These are phyloP conservation scores for Coreoperca whiteheadi DNA, from an alignment of 2,113 vertebrate species.

Conservation along the genomic window DNA sequence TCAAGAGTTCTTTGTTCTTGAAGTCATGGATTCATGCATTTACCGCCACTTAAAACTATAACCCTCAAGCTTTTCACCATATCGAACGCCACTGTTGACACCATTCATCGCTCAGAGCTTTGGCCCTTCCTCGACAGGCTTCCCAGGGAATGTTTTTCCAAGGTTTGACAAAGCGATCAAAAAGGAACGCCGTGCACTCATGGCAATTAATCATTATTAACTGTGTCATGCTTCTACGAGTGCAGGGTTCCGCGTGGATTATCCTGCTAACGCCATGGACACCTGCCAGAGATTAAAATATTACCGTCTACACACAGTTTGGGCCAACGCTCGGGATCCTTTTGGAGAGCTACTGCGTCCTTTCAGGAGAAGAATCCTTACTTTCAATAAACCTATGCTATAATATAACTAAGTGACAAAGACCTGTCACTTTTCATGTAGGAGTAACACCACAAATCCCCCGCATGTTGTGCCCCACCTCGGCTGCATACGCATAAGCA, in stretches of 20 bases:
- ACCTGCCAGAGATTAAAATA: slow-evolving; percentile 41
- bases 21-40: too few relatives aligned
- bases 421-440: background rate
- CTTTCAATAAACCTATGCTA: background rate
- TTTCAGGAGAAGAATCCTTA: background rate
- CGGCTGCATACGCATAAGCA: background rate
- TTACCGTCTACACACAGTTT: slow-evolving; percentile 21
- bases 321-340: background rate
- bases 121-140: too few relatives aligned
- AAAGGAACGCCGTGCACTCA: background rate
- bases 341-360: background rate
- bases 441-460: background rate
- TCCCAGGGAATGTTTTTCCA: background rate
- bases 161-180: background rate
- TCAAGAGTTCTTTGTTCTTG: too few relatives aligned
- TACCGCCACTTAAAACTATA: too few relatives aligned
- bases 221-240: slow-evolving; percentile 15
- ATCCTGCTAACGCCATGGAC: slow-evolving; percentile 23
- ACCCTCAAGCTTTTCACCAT: too few relatives aligned
- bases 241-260: slow-evolving; percentile 15
- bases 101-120: background rate
- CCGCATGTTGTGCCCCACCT: background rate
- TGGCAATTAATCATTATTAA: slow-evolving; percentile 17
- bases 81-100: too few relatives aligned
- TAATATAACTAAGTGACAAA: background rate